Evolutionary conservation across 1,140 invertebrate genomes (phyloP).

Genomic region (Drosophila auraria): DNA sequence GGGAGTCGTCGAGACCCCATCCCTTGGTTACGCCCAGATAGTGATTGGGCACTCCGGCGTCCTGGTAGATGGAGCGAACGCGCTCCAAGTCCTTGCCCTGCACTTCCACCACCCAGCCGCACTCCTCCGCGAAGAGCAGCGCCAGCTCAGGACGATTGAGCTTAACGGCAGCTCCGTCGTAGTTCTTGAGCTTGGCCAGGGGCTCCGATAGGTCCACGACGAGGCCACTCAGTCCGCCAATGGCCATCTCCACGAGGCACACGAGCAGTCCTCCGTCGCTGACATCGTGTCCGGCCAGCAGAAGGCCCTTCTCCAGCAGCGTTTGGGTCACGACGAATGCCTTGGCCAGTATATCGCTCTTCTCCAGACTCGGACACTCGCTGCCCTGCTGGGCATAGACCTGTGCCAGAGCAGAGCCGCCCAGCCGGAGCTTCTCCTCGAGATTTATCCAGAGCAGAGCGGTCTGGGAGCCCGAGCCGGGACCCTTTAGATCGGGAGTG

Average conservation of each 20-base stretch:
- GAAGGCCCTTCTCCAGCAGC: conserved; percentile 90
- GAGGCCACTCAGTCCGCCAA: conserved; percentile 94
- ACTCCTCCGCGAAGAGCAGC: conserved; percentile 95
- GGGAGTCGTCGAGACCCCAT: conserved; percentile 89
- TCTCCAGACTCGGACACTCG: conserved; percentile 92
- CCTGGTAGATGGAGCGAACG: conserved; percentile 88
- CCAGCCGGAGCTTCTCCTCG: conserved; percentile 89
- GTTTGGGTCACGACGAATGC: conserved; percentile 94
- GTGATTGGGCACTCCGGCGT: conserved; percentile 88
- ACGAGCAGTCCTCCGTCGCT: conserved; percentile 98
- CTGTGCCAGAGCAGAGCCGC: conserved; percentile 96
- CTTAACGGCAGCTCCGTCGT: conserved; percentile 16
- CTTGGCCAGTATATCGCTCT: conserved; percentile 88
- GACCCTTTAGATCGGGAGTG: conserved; percentile 95
- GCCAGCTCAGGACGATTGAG: conserved; percentile 87
- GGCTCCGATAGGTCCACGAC: conserved; percentile 87
- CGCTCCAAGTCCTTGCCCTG: conserved; percentile 86
- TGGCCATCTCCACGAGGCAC: conserved; percentile 97
- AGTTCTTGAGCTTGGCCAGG: conserved; percentile 24
- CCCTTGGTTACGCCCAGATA: conserved; percentile 90
- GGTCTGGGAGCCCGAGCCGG: conserved; percentile 85
- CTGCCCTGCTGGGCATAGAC: conserved; percentile 94
- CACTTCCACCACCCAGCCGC: conserved; percentile 96
- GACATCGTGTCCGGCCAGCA: conserved; percentile 97
- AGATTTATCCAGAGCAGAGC: conserved; percentile 91